Conservation (phyloP, 2,888 invertebrate genomes). For the Aethes cnicana region DNA sequence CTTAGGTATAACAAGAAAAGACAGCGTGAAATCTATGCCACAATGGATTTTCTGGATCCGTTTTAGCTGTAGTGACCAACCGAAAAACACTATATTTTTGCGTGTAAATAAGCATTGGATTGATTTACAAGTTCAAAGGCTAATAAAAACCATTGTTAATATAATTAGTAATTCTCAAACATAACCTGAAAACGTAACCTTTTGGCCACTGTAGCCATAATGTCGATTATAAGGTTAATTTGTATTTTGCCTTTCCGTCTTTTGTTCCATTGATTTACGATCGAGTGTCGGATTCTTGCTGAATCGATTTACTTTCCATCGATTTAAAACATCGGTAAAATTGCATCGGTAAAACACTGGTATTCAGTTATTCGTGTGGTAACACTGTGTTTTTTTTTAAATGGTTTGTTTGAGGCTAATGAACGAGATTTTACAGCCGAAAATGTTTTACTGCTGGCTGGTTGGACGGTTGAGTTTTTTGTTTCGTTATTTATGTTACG, state of each 20-base stretch:
- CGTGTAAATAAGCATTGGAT: no score
- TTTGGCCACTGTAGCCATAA: conserved; percentile 44
- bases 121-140: no score
- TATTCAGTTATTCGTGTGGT: conserved; percentile 48
- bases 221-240: conserved; percentile 76
- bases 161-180: background rate
- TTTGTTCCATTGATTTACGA: conserved; percentile 77
- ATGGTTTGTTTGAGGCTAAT: background rate
- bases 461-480: background rate
- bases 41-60: no score
- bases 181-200: background rate
- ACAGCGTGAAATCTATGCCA: no score
- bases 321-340: conserved; percentile 45
- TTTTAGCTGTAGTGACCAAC: no score
- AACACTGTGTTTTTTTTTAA: conserved; percentile 38
- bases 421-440: conserved; percentile 4
- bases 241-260: conserved; percentile 74
- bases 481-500: background rate
- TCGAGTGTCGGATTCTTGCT: conserved; percentile 55
- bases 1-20: no score
- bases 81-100: no score
- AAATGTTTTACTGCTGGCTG: conserved; percentile 1
- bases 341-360: conserved; percentile 17
- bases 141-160: no score
- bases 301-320: conserved; percentile 58